These are phyloP conservation scores for Hippocampus kuda DNA, from an alignment of 2,797 vertebrate genomes.

Conservation along the genomic window DNA sequence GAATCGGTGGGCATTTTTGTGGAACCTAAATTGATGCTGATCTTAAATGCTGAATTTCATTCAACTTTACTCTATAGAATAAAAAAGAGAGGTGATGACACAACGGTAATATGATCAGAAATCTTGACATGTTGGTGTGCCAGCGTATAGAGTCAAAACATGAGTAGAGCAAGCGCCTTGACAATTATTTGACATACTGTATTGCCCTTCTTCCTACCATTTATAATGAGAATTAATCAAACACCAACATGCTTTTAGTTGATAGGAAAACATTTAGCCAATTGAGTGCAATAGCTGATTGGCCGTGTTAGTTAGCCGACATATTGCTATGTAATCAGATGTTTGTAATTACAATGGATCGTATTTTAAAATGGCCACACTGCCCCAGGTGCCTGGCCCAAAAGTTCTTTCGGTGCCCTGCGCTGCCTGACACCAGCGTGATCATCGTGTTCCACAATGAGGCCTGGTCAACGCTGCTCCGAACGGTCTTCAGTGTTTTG, in stretches of 20 bases:
- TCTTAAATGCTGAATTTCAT: background rate
- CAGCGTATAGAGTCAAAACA: too few relatives aligned
- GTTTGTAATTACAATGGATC: background rate
- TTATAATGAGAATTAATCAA: background rate
- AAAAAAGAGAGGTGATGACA: background rate
- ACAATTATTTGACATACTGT: too few relatives aligned
- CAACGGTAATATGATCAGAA: too few relatives aligned
- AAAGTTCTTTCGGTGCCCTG: slow-evolving; percentile 79
- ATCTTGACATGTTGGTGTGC: too few relatives aligned
- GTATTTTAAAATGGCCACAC: background rate
- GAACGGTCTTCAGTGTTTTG: slow-evolving; percentile 86
- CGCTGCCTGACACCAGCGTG: slow-evolving; percentile 82
- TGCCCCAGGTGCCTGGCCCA: slow-evolving; percentile 79
- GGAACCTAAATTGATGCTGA: background rate
- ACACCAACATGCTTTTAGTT: background rate
- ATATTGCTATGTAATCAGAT: background rate
- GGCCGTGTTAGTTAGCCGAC: too few relatives aligned
- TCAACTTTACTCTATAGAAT: background rate
- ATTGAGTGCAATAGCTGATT: background rate
- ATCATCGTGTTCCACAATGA: slow-evolving; percentile 95
- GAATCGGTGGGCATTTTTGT: background rate
- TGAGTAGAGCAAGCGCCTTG: too few relatives aligned
- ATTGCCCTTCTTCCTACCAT: background rate
- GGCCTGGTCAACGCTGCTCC: slow-evolving; percentile 88
- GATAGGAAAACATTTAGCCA: background rate